A percentile compares a stretch with the other conserved stretches of the same genome.
phyloP scores from a whole-genome alignment of 2,113 vertebrate species.

The Capreolus pygargus region DNA sequence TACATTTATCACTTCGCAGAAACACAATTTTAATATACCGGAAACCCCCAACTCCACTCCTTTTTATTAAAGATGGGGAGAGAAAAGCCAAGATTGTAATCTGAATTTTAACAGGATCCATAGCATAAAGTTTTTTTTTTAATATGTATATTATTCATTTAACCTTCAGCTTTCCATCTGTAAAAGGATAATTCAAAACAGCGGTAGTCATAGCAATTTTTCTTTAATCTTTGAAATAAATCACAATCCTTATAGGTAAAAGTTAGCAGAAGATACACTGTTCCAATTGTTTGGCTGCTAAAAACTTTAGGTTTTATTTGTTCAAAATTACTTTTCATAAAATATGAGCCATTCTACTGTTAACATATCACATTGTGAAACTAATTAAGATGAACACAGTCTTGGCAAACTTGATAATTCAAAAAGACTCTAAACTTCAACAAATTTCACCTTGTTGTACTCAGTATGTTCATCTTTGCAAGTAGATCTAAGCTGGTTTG shows the following conservation, averaged over 20 bases:
- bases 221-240: slow-evolving; percentile 13
- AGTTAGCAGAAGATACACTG: not conserved
- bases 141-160: not conserved
- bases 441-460: not conserved
- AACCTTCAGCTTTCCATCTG: slow-evolving; percentile 6
- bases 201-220: not conserved
- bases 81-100: not conserved
- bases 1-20: not conserved
- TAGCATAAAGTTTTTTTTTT: not conserved
- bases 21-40: not conserved
- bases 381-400: slow-evolving; percentile 11
- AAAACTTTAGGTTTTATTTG: not conserved
- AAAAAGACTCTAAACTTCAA: not conserved
- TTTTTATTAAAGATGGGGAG: not conserved
- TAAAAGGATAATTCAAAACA: slow-evolving; percentile 14
- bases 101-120: slow-evolving; percentile 1
- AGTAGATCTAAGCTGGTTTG: not conserved
- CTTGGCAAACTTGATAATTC: slow-evolving; percentile 20
- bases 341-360: not conserved
- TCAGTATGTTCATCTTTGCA: not conserved
- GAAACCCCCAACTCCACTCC: not conserved
- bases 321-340: slow-evolving; percentile 30
- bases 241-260: not conserved
- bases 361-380: not conserved
- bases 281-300: not conserved